Evolutionary conservation across 2,888 invertebrate species (phyloP).

Genomic region (Ctena decussata): DNA sequence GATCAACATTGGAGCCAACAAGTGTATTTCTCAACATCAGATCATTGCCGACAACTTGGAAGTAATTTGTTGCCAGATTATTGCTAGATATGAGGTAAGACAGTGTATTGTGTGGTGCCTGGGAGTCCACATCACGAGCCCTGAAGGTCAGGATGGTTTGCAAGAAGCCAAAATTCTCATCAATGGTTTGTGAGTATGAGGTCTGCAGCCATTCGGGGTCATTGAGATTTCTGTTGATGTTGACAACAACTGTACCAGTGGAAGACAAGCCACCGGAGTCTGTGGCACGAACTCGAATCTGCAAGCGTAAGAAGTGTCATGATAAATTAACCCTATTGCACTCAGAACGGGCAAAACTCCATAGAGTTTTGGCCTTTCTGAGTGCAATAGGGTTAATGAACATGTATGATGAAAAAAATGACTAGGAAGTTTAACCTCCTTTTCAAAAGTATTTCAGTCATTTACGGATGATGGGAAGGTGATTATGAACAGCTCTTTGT

Average conservation of each 20-base stretch:
- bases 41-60: constrained; percentile 95
- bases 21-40: constrained; percentile 67
- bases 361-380: too few relatives aligned
- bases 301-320: constrained; percentile 8
- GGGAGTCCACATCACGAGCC: constrained; percentile 76
- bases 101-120: constrained; percentile 73
- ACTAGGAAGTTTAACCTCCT: too few relatives aligned
- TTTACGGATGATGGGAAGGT: too few relatives aligned
- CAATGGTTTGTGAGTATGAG: constrained; percentile 59
- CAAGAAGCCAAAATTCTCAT: constrained; percentile 74
- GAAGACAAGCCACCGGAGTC: constrained; percentile 79
- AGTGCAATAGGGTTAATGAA: too few relatives aligned
- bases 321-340: too few relatives aligned
- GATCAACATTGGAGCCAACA: constrained; percentile 45
- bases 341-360: too few relatives aligned
- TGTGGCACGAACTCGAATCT: constrained; percentile 79
- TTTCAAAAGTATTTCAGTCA: too few relatives aligned
- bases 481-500: too few relatives aligned
- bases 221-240: constrained; percentile 79
- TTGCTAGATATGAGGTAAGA: constrained; percentile 68
- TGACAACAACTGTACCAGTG: constrained; percentile 74
- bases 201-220: constrained; percentile 71
- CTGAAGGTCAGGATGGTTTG: constrained; percentile 66
- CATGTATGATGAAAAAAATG: too few relatives aligned
- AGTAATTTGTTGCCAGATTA: constrained; percentile 94